These are phyloP conservation scores for Bovichtus diacanthus DNA, from an alignment of 2,797 vertebrate species.

Conservation along the genomic window DNA sequence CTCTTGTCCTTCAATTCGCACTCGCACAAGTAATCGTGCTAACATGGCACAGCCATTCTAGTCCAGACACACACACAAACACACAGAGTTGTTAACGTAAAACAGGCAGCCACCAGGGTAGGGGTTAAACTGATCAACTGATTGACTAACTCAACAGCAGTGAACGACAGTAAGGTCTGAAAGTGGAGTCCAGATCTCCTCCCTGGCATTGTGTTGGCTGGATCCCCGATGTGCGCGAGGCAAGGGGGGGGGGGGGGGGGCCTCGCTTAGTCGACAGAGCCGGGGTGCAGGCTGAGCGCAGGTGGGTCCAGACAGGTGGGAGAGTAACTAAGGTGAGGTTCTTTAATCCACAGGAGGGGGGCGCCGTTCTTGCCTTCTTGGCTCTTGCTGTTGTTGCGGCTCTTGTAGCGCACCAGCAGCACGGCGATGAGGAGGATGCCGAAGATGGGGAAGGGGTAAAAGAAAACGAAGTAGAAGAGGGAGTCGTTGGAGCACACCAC, in stretches of 20 bases:
- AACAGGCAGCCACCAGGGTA: constrained; percentile 73
- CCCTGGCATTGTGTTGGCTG: constrained; percentile 71
- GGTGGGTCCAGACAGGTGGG: constrained; percentile 98
- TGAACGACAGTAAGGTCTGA: constrained; percentile 81
- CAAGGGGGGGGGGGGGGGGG: constrained; percentile 14
- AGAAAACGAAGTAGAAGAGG: constrained; percentile 99
- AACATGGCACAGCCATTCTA: constrained; percentile 46
- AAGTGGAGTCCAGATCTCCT: constrained; percentile 72
- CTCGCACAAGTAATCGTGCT: constrained; percentile 43
- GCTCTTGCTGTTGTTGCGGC: constrained; percentile 93
- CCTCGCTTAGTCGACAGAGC: constrained; percentile 92
- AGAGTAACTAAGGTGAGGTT: constrained; percentile 98
- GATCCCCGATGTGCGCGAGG: constrained; percentile 46
- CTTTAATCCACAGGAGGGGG: constrained; percentile 98
- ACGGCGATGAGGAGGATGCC: constrained; percentile 96
- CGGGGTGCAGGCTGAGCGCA: constrained; percentile 96
- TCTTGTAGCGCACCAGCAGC: constrained; percentile 94
- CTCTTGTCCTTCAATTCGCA: constrained; percentile 44
- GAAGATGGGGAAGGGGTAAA: constrained; percentile 98
- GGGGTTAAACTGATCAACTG: constrained; percentile 67
- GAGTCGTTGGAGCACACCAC: constrained; percentile 95
- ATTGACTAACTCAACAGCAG: constrained; percentile 78
- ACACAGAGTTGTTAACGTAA: constrained; percentile 60
- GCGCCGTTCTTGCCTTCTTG: constrained; percentile 98
- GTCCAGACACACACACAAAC: constrained; percentile 20